Evolutionary conservation across 2,888 invertebrate genomes (phyloP).

Genomic region (Helicoverpa assulta): DNA sequence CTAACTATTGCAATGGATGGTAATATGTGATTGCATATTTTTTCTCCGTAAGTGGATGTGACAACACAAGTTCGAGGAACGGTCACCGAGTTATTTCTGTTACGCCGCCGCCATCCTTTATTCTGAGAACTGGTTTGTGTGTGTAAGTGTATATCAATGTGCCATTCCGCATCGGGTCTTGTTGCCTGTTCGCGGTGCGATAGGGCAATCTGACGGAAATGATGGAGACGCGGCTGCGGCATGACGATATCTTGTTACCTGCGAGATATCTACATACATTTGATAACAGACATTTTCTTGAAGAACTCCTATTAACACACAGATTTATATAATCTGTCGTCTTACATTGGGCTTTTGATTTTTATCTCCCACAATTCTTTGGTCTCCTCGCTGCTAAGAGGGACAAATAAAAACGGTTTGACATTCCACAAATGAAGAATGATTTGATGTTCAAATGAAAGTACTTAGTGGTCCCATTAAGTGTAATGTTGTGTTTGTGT

Average conservation of each 20-base stretch:
- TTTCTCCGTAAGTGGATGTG: constrained; percentile 57
- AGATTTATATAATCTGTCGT: constrained; percentile 3
- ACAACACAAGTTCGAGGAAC: constrained; percentile 69
- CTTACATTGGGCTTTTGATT: not conserved
- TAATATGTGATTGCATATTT: constrained; percentile 26
- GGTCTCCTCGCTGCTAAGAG: not conserved
- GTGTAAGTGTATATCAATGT: constrained; percentile 55
- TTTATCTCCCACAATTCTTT: not conserved
- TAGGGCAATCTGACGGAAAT: constrained; percentile 76
- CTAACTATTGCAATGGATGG: constrained; percentile 17
- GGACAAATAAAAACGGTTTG: constrained; percentile 8
- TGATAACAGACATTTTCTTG: constrained; percentile 20
- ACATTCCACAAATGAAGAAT: constrained; percentile 33
- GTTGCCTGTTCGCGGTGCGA: constrained; percentile 68
- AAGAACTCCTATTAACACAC: constrained; percentile 16
- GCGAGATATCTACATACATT: constrained; percentile 28
- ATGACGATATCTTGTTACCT: constrained; percentile 57
- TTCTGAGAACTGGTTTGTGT: constrained; percentile 72
- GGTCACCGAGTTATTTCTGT: constrained; percentile 74
- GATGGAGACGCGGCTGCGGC: constrained; percentile 67
- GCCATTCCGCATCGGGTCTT: constrained; percentile 63
- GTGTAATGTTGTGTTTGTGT: constrained; percentile 54
- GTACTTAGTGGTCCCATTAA: constrained; percentile 37
- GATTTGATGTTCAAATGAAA: constrained; percentile 42
- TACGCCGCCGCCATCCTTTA: constrained; percentile 61